Evolutionary conservation across 2,113 vertebrate genomes (phyloP).

Genomic region (Vulpes ferrilata): DNA sequence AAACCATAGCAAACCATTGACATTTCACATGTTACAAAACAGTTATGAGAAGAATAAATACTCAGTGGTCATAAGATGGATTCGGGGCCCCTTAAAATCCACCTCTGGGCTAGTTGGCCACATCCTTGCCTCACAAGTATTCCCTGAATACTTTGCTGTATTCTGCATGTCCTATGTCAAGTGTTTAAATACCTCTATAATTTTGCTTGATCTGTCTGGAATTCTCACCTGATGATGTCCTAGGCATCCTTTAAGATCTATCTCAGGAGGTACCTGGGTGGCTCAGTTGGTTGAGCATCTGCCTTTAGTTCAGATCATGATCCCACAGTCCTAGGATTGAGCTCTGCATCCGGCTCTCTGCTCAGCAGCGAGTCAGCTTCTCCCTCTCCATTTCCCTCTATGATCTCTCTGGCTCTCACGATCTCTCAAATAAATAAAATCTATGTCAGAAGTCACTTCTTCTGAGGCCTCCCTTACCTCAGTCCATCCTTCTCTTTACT

Average conservation of each 20-base stretch:
- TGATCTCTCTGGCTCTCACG: too few relatives aligned
- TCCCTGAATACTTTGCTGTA: not conserved
- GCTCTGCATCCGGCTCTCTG: too few relatives aligned
- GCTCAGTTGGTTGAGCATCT: too few relatives aligned
- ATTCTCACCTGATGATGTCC: not conserved
- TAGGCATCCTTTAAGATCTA: not conserved
- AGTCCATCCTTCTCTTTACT: not conserved
- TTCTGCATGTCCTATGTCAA: not conserved
- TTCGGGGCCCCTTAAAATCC: not conserved
- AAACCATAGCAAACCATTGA: not conserved
- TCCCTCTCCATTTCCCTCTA: too few relatives aligned
- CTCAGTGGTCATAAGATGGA: not conserved
- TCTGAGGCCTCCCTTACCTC: not conserved
- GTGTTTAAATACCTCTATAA: not conserved
- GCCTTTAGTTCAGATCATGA: too few relatives aligned
- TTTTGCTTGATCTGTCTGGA: not conserved
- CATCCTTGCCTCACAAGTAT: not conserved
- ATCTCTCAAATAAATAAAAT: not conserved
- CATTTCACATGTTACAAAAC: not conserved
- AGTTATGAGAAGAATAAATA: not conserved
- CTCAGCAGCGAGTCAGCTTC: too few relatives aligned
- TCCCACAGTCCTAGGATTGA: too few relatives aligned
- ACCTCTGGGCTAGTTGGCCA: not conserved
- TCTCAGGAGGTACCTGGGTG: not conserved
- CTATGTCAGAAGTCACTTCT: not conserved